Evolutionary conservation across 2,888 invertebrate genomes (phyloP).

Genomic region (Limnephilus marmoratus): DNA sequence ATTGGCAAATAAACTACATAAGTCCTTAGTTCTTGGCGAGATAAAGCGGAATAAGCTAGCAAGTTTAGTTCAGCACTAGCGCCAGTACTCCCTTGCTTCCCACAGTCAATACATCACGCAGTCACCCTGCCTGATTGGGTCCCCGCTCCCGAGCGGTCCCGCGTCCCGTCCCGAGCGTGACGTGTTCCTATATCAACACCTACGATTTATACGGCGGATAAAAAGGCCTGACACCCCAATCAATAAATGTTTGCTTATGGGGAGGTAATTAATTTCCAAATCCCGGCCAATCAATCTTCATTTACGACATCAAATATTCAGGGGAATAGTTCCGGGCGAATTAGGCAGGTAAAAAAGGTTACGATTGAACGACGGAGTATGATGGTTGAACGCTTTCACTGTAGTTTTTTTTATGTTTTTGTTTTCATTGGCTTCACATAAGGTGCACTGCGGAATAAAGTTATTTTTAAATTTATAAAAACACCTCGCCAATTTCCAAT

Average conservation of each 20-base stretch:
- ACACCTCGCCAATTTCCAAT: too few species aligned
- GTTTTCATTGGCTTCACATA: not conserved
- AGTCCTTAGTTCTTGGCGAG: not conserved
- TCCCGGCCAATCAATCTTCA: conserved; percentile 56
- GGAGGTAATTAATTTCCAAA: conserved; percentile 63
- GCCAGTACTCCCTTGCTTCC: not conserved
- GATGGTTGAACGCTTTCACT: not conserved
- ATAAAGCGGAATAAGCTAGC: not conserved
- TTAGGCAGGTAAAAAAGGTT: conserved; percentile 36
- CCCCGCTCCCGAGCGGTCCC: not conserved
- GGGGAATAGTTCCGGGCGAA: conserved; percentile 38
- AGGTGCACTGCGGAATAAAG: not conserved
- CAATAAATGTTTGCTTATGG: conserved; percentile 65
- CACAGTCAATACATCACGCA: not conserved
- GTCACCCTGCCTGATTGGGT: conserved; percentile 7
- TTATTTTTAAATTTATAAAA: too few species aligned
- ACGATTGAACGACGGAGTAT: not conserved
- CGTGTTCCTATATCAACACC: conserved; percentile 57
- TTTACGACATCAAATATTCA: conserved; percentile 50
- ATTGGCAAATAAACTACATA: not conserved
- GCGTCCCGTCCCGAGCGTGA: not conserved
- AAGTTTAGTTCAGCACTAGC: not conserved
- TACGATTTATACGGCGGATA: conserved; percentile 61
- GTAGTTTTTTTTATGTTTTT: not conserved
- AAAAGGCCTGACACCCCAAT: conserved; percentile 64